Conservation (phyloP, 2,888 invertebrate species). For the Venustoraphidia nigricollis region DNA sequence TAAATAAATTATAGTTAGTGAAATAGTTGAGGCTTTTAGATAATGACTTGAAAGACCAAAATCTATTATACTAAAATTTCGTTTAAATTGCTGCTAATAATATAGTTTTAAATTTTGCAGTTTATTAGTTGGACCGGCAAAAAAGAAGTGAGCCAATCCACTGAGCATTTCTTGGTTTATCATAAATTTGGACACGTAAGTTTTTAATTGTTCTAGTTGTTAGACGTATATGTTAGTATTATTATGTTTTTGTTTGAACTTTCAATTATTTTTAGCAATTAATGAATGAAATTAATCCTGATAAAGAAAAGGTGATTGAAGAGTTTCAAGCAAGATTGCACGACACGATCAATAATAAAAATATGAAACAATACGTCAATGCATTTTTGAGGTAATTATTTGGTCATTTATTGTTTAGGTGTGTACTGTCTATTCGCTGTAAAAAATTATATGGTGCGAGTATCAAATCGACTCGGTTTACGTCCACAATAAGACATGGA, state of each 20-base stretch:
- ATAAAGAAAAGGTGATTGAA: slow-evolving; percentile 57
- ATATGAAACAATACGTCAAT: slow-evolving; percentile 66
- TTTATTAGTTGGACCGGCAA: slow-evolving; percentile 73
- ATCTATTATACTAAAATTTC: neutral
- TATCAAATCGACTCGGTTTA: too few species aligned
- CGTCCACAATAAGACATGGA: too few species aligned
- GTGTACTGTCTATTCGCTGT: too few species aligned
- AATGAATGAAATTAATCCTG: slow-evolving; percentile 39
- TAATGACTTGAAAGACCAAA: neutral
- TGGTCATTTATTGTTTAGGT: neutral
- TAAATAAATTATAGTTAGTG: too few species aligned
- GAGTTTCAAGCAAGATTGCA: slow-evolving; percentile 65
- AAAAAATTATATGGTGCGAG: too few species aligned
- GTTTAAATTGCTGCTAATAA: neutral
- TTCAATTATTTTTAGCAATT: slow-evolving; percentile 30
- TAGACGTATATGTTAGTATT: neutral
- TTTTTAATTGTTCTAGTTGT: slow-evolving; percentile 18
- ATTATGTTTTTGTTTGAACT: slow-evolving; percentile 1
- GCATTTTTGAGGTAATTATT: slow-evolving; percentile 63
- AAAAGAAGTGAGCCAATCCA: slow-evolving; percentile 63
- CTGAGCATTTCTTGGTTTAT: slow-evolving; percentile 74
- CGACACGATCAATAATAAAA: slow-evolving; percentile 60
- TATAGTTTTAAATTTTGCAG: slow-evolving; percentile 24
- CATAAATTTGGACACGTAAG: slow-evolving; percentile 88
- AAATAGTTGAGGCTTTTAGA: too few species aligned